A percentile compares a stretch with the other conserved stretches of the same genome.
These are phyloP conservation scores for Periplaneta americana DNA, from an alignment of 1,140 invertebrate genomes.

Conservation along the genomic window DNA sequence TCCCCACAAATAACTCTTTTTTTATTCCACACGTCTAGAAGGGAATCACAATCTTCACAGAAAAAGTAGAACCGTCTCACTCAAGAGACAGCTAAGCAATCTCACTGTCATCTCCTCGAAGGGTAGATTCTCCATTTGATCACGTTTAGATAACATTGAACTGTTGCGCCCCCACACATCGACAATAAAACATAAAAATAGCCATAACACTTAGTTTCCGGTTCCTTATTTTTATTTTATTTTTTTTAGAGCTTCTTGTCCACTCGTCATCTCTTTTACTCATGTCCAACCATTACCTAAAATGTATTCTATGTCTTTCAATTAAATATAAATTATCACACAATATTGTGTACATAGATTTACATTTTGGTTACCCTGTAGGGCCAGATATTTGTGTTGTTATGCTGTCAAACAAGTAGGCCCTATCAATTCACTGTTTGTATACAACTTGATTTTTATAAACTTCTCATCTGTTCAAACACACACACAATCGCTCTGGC, in stretches of 20 bases:
- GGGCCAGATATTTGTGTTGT: background rate
- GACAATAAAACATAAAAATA: background rate
- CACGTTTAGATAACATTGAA: too few species aligned
- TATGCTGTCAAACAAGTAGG: background rate
- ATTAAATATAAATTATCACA: background rate
- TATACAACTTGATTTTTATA: background rate
- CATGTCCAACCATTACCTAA: too few species aligned
- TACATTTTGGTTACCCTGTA: too few species aligned
- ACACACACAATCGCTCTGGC: background rate
- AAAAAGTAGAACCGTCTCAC: background rate
- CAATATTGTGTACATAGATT: background rate
- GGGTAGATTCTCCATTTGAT: background rate
- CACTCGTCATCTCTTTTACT: background rate
- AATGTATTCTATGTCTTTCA: background rate
- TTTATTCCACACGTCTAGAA: background rate
- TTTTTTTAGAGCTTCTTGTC: background rate
- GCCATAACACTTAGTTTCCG: background rate
- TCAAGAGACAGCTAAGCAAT: background rate
- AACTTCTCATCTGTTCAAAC: background rate
- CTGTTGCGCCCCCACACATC: background rate
- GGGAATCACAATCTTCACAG: background rate
- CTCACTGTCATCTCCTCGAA: background rate
- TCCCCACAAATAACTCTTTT: too few species aligned
- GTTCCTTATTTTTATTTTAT: background rate
- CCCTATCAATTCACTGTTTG: background rate